These are phyloP conservation scores for Holothuria leucospilota DNA, from an alignment of 53 echinoderm and acorn worm genomes.

Conservation along the genomic window DNA sequence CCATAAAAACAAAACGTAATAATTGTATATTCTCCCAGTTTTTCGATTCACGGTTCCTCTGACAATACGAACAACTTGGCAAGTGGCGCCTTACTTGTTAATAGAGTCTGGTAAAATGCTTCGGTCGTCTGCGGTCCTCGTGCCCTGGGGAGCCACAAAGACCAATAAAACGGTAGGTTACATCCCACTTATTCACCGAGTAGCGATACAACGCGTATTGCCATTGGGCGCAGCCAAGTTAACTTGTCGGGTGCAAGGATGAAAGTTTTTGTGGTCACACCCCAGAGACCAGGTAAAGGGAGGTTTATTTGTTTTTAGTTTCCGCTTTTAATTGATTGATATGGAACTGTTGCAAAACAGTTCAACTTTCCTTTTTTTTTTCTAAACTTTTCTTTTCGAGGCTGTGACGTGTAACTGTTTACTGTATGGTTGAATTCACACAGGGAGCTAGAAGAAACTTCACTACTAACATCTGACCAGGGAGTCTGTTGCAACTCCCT, in stretches of 20 bases:
- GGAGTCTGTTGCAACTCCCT: no score
- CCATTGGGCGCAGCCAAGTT: neutral
- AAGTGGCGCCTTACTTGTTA: slow-evolving; percentile 6
- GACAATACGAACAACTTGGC: slow-evolving; percentile 15
- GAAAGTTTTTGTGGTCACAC: no score
- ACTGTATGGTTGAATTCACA: no score
- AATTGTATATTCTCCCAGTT: neutral
- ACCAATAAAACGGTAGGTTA: slow-evolving; percentile 44
- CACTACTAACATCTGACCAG: no score
- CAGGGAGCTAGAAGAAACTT: no score
- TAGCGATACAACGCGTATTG: slow-evolving; percentile 7
- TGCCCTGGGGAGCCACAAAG: slow-evolving; percentile 24
- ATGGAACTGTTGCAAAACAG: slow-evolving; percentile 1
- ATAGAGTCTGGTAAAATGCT: slow-evolving; percentile 43
- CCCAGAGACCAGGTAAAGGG: neutral
- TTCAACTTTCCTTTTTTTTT: neutral
- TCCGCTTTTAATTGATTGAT: slow-evolving; percentile 35
- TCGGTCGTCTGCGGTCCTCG: slow-evolving; percentile 6
- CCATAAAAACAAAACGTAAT: slow-evolving; percentile 7
- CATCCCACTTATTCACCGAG: neutral
- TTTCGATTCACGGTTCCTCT: slow-evolving; percentile 41
- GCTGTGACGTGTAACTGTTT: no score
- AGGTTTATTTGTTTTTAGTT: slow-evolving; percentile 2
- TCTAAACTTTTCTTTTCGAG: neutral
- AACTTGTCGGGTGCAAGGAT: no score